These are phyloP conservation scores for Cyanocitta stelleri DNA, from an alignment of 2,113 vertebrate species.

Conservation along the genomic window DNA sequence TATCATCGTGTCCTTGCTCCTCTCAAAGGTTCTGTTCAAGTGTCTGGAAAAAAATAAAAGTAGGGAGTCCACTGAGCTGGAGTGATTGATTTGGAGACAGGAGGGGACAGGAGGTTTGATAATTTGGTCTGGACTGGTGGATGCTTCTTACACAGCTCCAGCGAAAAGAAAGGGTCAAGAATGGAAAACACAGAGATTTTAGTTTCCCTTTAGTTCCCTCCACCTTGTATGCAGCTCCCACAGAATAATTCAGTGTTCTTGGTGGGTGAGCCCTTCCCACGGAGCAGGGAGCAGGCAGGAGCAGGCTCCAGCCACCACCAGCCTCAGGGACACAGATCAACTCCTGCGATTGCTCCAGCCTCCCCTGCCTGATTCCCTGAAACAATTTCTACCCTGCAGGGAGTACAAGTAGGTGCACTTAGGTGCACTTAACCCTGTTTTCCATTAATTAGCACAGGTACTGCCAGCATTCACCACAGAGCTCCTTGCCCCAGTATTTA, in stretches of 20 bases:
- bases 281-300: background rate
- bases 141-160: background rate
- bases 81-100: background rate
- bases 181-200: background rate
- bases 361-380: background rate
- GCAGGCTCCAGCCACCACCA: background rate
- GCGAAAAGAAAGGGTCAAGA: background rate
- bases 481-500: background rate
- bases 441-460: background rate
- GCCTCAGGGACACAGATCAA: background rate
- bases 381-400: background rate
- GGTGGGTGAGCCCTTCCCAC: background rate
- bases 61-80: background rate
- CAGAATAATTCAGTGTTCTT: fast-evolving
- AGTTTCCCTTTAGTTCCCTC: background rate
- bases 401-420: background rate
- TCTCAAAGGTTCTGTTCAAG: background rate
- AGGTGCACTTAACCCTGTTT: background rate
- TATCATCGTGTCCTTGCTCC: background rate
- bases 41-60: background rate
- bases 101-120: background rate
- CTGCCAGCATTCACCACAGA: background rate
- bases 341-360: background rate
- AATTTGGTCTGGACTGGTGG: background rate
- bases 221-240: background rate